phyloP scores from a whole-genome alignment of 2,888 invertebrate genomes.

The Pyrochroa serraticornis region DNA sequence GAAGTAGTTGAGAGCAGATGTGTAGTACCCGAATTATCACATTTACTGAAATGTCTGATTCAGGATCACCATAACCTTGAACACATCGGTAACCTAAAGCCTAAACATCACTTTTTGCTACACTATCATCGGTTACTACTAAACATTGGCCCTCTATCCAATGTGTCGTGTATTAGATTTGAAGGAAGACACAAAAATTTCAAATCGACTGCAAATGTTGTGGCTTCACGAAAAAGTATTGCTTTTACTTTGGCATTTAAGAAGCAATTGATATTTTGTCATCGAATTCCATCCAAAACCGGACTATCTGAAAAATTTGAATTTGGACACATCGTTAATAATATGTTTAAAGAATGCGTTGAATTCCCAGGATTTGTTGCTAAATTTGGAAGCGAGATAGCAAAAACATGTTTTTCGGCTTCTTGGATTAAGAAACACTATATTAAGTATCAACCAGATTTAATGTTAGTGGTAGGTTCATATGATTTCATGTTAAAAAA shows the following conservation, averaged over 20 bases:
- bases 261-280: constrained; percentile 17
- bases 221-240: constrained; percentile 26
- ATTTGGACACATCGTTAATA: no score
- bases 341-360: no score
- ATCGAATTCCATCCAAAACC: constrained; percentile 11
- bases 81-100: constrained; percentile 27
- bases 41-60: constrained; percentile 26
- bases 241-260: constrained; percentile 20
- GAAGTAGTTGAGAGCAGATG: constrained; percentile 12
- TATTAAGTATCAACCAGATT: no score
- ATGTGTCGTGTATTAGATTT: constrained; percentile 31
- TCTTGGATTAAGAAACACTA: no score
- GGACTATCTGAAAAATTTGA: constrained; percentile 15
- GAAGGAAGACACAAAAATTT: constrained; percentile 32
- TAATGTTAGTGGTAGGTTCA: no score
- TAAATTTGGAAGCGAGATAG: no score
- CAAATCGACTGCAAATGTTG: constrained; percentile 27
- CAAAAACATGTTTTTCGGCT: no score
- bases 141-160: constrained; percentile 28
- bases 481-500: no score
- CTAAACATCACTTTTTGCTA: constrained; percentile 35
- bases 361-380: no score
- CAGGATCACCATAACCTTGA: constrained; percentile 28
- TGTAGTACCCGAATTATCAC: constrained; percentile 7
- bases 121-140: constrained; percentile 33